phyloP scores from a whole-genome alignment of 2,113 vertebrate species.

The Chlorodrepanis virens region DNA sequence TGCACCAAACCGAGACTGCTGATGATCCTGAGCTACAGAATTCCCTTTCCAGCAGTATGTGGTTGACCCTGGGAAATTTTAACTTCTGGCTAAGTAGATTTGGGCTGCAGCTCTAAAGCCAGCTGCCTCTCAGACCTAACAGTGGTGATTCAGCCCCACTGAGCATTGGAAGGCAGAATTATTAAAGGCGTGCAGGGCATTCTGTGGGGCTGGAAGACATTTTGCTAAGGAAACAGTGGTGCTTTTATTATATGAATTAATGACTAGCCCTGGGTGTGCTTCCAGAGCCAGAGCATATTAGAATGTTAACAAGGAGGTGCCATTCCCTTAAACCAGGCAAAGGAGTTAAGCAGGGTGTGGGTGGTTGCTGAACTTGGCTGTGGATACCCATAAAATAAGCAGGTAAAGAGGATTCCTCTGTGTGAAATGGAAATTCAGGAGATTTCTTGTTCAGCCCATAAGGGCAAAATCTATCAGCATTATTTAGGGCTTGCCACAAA shows the following conservation, averaged over 20 bases:
- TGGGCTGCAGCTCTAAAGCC: neutral
- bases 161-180: neutral
- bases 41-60: neutral
- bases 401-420: neutral
- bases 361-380: neutral
- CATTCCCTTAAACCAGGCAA: neutral
- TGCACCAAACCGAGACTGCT: neutral
- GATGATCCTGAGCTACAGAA: neutral
- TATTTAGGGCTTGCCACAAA: neutral
- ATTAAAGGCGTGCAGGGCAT: neutral
- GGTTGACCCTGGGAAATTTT: neutral
- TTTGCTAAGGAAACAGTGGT: neutral
- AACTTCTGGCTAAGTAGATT: neutral
- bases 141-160: neutral
- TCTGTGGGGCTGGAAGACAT: neutral
- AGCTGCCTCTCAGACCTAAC: neutral
- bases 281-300: neutral
- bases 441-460: neutral
- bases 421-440: neutral
- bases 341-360: neutral
- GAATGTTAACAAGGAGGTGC: neutral
- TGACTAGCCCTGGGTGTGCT: neutral
- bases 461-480: neutral
- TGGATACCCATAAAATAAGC: neutral
- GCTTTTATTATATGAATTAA: neutral